These are phyloP conservation scores for Rhimphoctona megacephalus DNA, from an alignment of 2,888 invertebrate species.

Conservation along the genomic window DNA sequence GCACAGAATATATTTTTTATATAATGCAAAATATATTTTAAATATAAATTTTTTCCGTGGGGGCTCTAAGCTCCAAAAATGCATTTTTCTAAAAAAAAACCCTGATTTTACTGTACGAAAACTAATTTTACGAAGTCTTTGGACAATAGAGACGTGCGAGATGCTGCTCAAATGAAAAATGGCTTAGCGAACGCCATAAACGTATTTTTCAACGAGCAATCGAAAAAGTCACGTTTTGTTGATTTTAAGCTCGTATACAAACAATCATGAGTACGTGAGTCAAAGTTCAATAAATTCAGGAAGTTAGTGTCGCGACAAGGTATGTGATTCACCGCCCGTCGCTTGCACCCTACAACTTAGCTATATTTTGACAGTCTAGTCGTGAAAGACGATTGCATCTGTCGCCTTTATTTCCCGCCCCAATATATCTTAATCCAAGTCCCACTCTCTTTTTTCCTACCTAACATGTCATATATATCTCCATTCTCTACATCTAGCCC, in stretches of 20 bases:
- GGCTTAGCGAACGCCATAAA: slow-evolving; percentile 21
- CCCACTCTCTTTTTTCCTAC: slow-evolving; percentile 23
- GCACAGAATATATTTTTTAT: too few relatives aligned
- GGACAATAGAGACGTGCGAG: slow-evolving; percentile 22
- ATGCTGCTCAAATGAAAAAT: neutral
- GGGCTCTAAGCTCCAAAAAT: too few relatives aligned
- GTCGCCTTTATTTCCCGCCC: slow-evolving; percentile 50
- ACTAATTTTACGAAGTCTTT: neutral
- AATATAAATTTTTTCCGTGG: too few relatives aligned
- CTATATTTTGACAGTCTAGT: slow-evolving; percentile 65
- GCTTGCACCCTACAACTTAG: slow-evolving; percentile 47
- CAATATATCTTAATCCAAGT: slow-evolving; percentile 14
- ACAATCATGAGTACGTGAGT: slow-evolving; percentile 37
- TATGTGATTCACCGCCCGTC: slow-evolving; percentile 30
- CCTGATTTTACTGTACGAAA: neutral
- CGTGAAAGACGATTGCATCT: slow-evolving; percentile 65
- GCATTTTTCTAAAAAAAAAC: neutral
- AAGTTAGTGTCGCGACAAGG: slow-evolving; percentile 33
- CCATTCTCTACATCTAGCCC: neutral
- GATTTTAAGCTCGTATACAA: slow-evolving; percentile 32
- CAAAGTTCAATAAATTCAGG: slow-evolving; percentile 44
- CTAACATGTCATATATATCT: neutral
- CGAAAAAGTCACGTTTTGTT: slow-evolving; percentile 59
- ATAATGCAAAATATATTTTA: too few relatives aligned
- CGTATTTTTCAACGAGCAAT: neutral